Conservation (phyloP, 2,113 vertebrate species). For the Burhinus oedicnemus region DNA sequence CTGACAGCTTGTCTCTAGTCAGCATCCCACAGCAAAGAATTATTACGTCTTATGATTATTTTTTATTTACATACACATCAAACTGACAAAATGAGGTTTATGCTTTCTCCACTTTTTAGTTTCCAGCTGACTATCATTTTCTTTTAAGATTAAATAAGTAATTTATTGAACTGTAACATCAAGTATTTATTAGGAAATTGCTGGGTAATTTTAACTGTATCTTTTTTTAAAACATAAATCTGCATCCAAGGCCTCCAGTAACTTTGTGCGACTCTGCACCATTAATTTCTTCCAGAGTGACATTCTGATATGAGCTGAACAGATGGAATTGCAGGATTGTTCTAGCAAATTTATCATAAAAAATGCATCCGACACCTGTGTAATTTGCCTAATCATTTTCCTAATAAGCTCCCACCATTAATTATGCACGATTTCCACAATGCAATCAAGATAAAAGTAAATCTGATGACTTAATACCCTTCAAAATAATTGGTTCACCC, state of each 20-base stretch:
- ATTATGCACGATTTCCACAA: constrained; percentile 99
- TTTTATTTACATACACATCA: constrained; percentile 71
- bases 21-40: constrained; percentile 31
- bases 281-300: constrained; percentile 92
- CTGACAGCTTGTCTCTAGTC: constrained; percentile 38
- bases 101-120: constrained; percentile 54
- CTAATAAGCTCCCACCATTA: constrained; percentile 99
- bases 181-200: constrained; percentile 71
- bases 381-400: constrained; percentile 99
- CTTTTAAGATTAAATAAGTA: constrained; percentile 70
- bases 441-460: constrained; percentile 99
- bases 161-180: constrained; percentile 64
- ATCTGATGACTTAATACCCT: constrained; percentile 99
- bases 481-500: constrained; percentile 97
- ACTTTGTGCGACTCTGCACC: constrained; percentile 82
- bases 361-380: constrained; percentile 99
- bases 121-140: constrained; percentile 68
- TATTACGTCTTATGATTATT: constrained; percentile 54
- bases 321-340: constrained; percentile 98
- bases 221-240: constrained; percentile 73
- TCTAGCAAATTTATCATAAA: constrained; percentile 99
- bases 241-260: constrained; percentile 77
- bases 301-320: constrained; percentile 94
- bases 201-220: constrained; percentile 68
- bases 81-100: constrained; percentile 58